A percentile compares a stretch with the other conserved stretches of the same genome.
Evolutionary conservation across 2,113 vertebrate species (phyloP).

Genomic region (Scolopax mira): DNA sequence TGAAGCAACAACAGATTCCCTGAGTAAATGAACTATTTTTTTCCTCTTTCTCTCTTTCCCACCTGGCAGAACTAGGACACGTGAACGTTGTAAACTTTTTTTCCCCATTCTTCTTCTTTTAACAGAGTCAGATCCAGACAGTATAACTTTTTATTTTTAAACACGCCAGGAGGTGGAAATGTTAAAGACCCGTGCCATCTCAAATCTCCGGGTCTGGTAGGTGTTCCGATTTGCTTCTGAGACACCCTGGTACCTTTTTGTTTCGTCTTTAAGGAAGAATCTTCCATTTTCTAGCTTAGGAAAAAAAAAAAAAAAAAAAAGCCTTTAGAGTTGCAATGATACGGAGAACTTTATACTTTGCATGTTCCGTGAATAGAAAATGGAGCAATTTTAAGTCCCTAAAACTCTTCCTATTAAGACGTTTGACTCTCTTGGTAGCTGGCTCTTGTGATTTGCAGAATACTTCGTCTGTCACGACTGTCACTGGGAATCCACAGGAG

Average conservation of each 20-base stretch:
- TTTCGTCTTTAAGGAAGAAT: neutral
- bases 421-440: conserved; percentile 31
- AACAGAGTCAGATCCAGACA: neutral
- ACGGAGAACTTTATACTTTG: neutral
- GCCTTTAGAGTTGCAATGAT: neutral
- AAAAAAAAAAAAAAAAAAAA: neutral
- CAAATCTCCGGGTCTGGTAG: neutral
- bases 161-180: neutral
- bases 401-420: conserved; percentile 17
- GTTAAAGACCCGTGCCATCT: neutral
- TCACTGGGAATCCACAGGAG: conserved; percentile 74
- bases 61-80: neutral
- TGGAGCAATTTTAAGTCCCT: neutral
- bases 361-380: neutral
- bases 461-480: conserved; percentile 71
- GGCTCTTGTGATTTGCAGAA: conserved; percentile 72
- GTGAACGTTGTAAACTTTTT: neutral
- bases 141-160: neutral
- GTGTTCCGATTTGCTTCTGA: neutral
- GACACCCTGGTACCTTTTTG: neutral
- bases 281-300: neutral
- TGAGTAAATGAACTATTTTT: neutral
- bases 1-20: neutral
- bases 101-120: neutral
- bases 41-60: neutral